Conservation (phyloP, 1,140 invertebrate genomes). For the Atta cephalotes region DNA sequence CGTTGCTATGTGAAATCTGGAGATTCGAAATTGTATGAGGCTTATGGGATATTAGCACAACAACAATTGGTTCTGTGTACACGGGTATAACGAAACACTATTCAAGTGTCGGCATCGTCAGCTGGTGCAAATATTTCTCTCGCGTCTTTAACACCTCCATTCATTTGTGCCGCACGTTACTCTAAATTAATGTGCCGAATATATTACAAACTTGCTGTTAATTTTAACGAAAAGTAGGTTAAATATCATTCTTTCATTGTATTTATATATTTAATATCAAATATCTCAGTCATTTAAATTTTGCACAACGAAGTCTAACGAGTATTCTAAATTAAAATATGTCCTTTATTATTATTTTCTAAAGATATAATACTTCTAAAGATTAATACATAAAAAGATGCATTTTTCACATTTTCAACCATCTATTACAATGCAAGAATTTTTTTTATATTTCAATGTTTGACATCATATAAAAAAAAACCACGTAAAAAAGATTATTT, state of each 20-base stretch:
- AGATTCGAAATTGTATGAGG: constrained; percentile 47
- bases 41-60: constrained; percentile 43
- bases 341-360: no score
- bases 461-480: not conserved
- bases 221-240: constrained; percentile 15
- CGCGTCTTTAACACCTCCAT: not conserved
- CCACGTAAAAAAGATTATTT: not conserved
- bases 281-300: not conserved
- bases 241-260: not conserved
- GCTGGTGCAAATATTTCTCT: constrained; percentile 21
- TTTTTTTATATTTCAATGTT: not conserved
- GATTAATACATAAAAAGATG: not conserved
- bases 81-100: constrained; percentile 30
- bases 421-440: not conserved
- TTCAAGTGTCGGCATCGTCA: constrained; percentile 23
- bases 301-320: not conserved
- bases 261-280: not conserved
- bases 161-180: not conserved
- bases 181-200: constrained; percentile 35
- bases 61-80: constrained; percentile 20
- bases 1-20: constrained; percentile 35
- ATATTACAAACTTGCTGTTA: not conserved
- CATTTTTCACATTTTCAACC: not conserved
- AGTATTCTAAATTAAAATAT: not conserved
- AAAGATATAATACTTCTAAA: not conserved